phyloP scores from a whole-genome alignment of 1,140 invertebrate species.

The Aphelinus certus region DNA sequence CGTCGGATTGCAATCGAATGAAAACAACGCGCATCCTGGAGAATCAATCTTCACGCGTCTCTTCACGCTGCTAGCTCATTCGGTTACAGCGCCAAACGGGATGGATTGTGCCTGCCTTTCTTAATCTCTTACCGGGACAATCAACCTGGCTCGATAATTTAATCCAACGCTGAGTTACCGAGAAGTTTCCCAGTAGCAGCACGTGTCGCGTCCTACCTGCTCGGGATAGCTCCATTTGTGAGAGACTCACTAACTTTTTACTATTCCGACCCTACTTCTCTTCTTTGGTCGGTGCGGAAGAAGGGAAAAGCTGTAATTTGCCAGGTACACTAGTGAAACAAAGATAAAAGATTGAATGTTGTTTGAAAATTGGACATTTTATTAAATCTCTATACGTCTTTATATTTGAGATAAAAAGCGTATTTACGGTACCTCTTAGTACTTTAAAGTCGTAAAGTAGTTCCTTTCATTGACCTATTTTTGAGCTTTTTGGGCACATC shows the following conservation, averaged over 20 bases:
- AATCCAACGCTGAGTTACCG: constrained; percentile 38
- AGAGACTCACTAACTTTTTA: background rate
- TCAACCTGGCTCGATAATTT: constrained; percentile 44
- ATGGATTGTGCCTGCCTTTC: constrained; percentile 18
- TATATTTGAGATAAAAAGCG: no score
- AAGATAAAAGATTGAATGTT: no score
- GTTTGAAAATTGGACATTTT: no score
- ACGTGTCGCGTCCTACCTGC: no score
- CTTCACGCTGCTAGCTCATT: constrained; percentile 2
- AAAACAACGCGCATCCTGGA: background rate
- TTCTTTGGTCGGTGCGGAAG: background rate
- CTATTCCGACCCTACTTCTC: background rate
- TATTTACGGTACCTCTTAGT: no score
- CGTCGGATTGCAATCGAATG: background rate
- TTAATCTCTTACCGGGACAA: constrained; percentile 42
- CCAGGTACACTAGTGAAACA: no score
- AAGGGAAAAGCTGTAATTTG: background rate
- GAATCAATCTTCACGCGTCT: constrained; percentile 15
- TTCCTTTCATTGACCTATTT: no score
- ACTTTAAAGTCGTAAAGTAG: no score
- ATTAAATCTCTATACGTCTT: no score
- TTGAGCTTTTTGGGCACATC: no score
- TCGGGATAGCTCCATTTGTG: no score
- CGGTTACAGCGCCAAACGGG: constrained; percentile 1
- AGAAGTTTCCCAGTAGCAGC: constrained; percentile 27